A percentile compares a stretch with the other conserved stretches of the same genome.
Evolutionary conservation across 1,140 invertebrate species (phyloP).

Genomic region (Chrysomallon squamiferum): DNA sequence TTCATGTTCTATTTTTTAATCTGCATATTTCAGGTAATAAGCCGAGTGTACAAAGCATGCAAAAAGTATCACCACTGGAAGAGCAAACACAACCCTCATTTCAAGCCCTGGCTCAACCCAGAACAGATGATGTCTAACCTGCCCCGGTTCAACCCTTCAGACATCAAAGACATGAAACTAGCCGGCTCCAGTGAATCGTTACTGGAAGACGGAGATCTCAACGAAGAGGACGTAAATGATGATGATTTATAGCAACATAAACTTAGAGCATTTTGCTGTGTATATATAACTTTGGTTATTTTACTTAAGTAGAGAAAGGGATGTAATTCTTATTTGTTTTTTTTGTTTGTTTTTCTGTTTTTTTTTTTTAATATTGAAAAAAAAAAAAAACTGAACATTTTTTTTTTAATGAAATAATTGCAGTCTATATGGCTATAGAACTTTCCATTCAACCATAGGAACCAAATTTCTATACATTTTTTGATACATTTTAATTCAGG

Average conservation of each 20-base stretch:
- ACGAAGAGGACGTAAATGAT: constrained; percentile 43
- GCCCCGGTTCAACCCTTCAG: constrained; percentile 38
- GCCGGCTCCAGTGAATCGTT: constrained; percentile 35
- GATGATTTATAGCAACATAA: constrained; percentile 22
- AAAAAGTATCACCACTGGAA: constrained; percentile 83
- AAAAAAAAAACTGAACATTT: no score
- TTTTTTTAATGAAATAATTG: no score
- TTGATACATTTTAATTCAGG: no score
- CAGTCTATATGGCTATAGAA: no score
- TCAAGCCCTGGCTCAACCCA: constrained; percentile 86
- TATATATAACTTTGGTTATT: no score
- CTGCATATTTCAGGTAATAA: constrained; percentile 68
- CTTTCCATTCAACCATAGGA: no score
- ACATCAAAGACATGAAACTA: constrained; percentile 33
- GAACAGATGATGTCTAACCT: constrained; percentile 73
- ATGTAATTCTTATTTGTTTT: no score
- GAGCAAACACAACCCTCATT: constrained; percentile 74
- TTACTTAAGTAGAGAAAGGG: no score
- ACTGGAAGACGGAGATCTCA: constrained; percentile 30
- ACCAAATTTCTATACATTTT: no score
- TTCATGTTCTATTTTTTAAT: constrained; percentile 2
- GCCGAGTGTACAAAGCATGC: constrained; percentile 82
- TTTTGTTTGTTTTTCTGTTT: no score
- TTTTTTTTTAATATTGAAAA: no score
- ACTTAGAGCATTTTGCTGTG: no score